Conservation (phyloP, 2,797 vertebrate genomes). For the Bradypus variegatus region DNA sequence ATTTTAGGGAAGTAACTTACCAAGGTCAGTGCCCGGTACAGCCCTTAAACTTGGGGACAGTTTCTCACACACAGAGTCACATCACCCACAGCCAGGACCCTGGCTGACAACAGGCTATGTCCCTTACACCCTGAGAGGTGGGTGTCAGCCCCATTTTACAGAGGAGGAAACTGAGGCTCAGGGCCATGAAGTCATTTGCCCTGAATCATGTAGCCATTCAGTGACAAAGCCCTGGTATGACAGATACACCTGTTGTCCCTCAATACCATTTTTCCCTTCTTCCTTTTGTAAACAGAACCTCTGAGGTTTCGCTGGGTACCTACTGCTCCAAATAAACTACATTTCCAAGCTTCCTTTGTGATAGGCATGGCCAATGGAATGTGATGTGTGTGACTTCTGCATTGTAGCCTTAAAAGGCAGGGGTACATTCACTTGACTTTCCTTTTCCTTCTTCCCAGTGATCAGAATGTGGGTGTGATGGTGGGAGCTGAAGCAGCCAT, state of each 20-base stretch:
- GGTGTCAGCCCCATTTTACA: not conserved
- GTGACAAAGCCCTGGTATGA: not conserved
- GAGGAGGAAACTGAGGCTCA: not conserved
- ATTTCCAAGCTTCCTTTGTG: not conserved
- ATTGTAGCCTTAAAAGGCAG: not conserved
- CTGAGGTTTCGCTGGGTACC: not conserved
- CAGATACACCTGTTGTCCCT: not conserved
- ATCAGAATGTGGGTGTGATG: not conserved
- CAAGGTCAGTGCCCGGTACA: constrained; percentile 27
- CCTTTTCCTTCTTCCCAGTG: not conserved
- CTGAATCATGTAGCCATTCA: not conserved
- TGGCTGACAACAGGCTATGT: not conserved
- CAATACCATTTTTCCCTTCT: not conserved
- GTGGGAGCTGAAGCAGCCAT: not conserved
- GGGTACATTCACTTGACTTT: not conserved
- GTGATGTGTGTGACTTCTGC: not conserved
- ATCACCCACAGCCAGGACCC: not conserved
- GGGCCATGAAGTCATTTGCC: not conserved
- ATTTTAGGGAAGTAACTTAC: constrained; percentile 60
- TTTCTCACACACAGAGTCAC: constrained; percentile 4
- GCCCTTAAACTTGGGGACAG: not conserved
- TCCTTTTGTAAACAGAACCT: not conserved
- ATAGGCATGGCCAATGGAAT: not conserved
- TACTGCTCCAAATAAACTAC: not conserved
- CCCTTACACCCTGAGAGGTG: fast-evolving